Percentiles rank a stretch among this genome's conserved stretches.
These are phyloP conservation scores for Aphelinus certus DNA, from an alignment of 1,140 invertebrate genomes.

Conservation along the genomic window DNA sequence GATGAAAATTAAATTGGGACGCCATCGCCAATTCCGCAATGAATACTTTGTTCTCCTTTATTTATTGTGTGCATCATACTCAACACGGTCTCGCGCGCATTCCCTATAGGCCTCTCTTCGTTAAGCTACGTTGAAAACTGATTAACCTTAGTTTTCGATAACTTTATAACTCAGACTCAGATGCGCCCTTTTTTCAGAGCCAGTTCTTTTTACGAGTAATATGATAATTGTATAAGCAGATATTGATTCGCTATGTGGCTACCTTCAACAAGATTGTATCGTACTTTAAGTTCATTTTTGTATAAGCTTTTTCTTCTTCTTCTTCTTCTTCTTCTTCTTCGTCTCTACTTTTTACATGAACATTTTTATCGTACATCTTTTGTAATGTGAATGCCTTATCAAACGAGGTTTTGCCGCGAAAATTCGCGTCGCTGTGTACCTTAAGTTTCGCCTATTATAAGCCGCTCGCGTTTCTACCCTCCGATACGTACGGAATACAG, in stretches of 20 bases:
- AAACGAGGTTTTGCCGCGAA: not conserved
- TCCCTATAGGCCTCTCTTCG: too few relatives aligned
- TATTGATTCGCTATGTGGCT: not conserved
- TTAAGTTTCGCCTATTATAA: constrained; percentile 17
- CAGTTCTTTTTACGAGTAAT: constrained; percentile 26
- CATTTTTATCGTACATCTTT: too few relatives aligned
- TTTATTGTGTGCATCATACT: too few relatives aligned
- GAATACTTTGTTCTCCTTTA: too few relatives aligned
- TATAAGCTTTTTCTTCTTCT: constrained; percentile 1
- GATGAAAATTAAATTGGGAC: too few relatives aligned
- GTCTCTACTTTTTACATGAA: too few relatives aligned
- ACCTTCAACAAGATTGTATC: constrained; percentile 28
- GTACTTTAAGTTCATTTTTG: constrained; percentile 17
- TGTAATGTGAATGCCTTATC: not conserved
- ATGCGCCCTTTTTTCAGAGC: constrained; percentile 18
- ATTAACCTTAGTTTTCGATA: too few relatives aligned
- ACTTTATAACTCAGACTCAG: too few relatives aligned
- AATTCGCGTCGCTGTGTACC: constrained; percentile 7
- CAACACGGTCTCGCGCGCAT: too few relatives aligned
- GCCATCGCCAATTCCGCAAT: too few relatives aligned
- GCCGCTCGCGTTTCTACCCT: not conserved
- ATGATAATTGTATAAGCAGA: constrained; percentile 9
- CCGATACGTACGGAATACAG: not conserved
- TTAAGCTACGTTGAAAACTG: too few relatives aligned
- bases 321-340: too few relatives aligned